These are phyloP conservation scores for Neria commutata DNA, from an alignment of 2,888 invertebrate genomes.

Conservation along the genomic window DNA sequence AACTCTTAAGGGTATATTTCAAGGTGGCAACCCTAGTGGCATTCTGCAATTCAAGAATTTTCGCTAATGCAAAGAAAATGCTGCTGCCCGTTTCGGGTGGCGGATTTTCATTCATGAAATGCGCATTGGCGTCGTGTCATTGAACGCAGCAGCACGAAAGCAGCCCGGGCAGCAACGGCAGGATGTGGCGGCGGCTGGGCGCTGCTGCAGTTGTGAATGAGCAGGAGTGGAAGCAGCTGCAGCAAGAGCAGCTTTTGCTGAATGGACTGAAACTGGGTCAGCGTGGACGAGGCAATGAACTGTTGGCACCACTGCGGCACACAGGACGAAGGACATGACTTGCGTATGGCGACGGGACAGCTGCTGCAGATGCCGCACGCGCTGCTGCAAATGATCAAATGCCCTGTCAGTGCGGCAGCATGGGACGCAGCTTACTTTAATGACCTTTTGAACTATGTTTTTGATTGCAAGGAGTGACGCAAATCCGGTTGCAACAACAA, in stretches of 20 bases:
- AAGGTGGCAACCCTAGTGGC: too few species aligned
- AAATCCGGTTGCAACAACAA: too few species aligned
- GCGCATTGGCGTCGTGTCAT: conserved; percentile 28
- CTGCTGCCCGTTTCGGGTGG: conserved; percentile 14
- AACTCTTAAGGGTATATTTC: too few species aligned
- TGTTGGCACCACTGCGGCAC: background rate
- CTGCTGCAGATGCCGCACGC: conserved; percentile 27
- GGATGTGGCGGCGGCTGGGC: background rate
- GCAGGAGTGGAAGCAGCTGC: conserved; percentile 17
- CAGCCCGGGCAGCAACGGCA: background rate
- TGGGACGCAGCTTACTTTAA: too few species aligned
- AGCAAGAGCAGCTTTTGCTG: conserved; percentile 13
- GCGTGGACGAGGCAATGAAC: conserved; percentile 13
- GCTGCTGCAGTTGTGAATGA: background rate
- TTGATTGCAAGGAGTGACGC: too few species aligned
- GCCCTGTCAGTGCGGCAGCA: too few species aligned
- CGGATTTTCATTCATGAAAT: conserved; percentile 31
- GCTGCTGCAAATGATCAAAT: too few species aligned
- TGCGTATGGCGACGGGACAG: conserved; percentile 38
- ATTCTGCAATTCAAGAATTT: too few species aligned
- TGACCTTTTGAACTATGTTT: too few species aligned
- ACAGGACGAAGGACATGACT: background rate
- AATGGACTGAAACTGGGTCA: conserved; percentile 39
- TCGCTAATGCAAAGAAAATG: conserved; percentile 33
- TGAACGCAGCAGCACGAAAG: conserved; percentile 32